Conservation (phyloP, 2,113 vertebrate genomes). For the Cinclus mexicanus region DNA sequence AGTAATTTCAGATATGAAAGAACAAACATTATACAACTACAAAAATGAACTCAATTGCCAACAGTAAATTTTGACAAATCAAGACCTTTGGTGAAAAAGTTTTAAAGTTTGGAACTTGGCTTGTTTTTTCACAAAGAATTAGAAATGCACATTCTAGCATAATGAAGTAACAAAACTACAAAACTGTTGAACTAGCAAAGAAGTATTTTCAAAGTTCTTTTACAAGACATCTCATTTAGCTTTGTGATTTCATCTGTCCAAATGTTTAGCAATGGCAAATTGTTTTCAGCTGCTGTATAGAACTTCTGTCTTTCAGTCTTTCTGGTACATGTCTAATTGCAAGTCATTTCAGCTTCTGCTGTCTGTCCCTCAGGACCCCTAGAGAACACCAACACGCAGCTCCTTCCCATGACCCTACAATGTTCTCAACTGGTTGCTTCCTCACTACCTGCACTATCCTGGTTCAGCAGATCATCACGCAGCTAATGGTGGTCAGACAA, state of each 20-base stretch:
- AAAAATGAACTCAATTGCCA: neutral
- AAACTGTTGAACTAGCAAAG: neutral
- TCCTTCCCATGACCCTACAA: neutral
- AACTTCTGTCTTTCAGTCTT: neutral
- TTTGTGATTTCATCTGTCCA: neutral
- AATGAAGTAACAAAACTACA: neutral
- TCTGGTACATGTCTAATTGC: accelerated
- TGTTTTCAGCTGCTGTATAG: neutral
- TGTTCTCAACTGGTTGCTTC: neutral
- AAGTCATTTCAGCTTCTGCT: neutral
- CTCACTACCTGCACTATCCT: neutral
- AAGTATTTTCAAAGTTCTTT: neutral
- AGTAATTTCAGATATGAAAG: neutral
- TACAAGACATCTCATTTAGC: neutral
- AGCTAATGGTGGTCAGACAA: accelerated
- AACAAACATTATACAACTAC: neutral
- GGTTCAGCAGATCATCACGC: accelerated
- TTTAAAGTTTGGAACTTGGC: neutral
- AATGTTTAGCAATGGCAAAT: neutral
- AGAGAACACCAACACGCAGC: neutral
- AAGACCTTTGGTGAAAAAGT: neutral
- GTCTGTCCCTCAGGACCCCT: neutral
- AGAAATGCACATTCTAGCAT: neutral
- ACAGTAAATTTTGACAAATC: neutral
- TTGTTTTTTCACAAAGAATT: neutral